phyloP scores from a whole-genome alignment of 2,888 invertebrate genomes.

The Chaetogeoica ovagalla region DNA sequence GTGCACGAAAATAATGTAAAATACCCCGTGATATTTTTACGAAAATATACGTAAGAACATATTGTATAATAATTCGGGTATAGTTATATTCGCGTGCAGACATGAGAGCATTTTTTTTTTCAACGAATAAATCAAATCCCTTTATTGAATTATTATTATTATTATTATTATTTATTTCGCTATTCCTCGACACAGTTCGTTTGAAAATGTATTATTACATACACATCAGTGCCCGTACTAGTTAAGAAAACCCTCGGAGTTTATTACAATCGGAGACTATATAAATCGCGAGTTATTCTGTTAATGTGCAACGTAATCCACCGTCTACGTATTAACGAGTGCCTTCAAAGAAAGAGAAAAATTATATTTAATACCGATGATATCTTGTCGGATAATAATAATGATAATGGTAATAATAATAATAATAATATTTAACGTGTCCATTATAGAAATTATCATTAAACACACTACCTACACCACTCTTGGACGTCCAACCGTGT shows the following conservation, averaged over 20 bases:
- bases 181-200: background rate
- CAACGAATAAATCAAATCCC: background rate
- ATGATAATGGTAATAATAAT: background rate
- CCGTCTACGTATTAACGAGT: conserved; percentile 16
- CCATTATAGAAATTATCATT: conserved; percentile 30
- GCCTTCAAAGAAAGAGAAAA: background rate
- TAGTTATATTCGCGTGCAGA: background rate
- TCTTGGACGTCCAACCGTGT: background rate
- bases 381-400: background rate
- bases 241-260: background rate
- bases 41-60: too few relatives aligned
- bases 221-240: background rate
- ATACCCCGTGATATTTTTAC: background rate
- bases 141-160: background rate
- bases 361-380: background rate
- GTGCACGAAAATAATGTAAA: background rate
- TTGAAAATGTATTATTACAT: background rate
- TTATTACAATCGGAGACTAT: background rate
- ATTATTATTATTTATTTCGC: background rate
- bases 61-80: background rate
- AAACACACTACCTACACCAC: background rate
- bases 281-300: background rate
- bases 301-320: background rate
- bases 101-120: background rate
- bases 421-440: background rate